phyloP scores from a whole-genome alignment of 2,797 vertebrate genomes.

The Acanthornis magna region DNA sequence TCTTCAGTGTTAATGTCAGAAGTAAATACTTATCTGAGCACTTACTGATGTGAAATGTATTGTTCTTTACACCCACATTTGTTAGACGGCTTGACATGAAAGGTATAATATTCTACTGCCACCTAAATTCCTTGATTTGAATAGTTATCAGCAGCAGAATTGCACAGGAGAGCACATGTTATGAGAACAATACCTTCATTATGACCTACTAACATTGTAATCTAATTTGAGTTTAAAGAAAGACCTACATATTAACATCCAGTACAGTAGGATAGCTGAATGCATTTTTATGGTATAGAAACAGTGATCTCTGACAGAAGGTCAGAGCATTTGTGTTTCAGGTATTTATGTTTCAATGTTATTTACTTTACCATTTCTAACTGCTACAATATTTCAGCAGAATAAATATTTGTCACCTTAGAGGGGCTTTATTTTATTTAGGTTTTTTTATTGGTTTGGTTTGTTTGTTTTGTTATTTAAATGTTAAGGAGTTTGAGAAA shows the following conservation, averaged over 20 bases:
- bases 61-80: neutral
- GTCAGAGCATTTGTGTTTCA: neutral
- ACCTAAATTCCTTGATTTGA: neutral
- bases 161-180: neutral
- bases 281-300: neutral
- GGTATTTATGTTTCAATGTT: neutral
- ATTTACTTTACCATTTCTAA: neutral
- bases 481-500: neutral
- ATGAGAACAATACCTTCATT: constrained; percentile 43
- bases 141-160: constrained; percentile 20
- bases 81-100: neutral
- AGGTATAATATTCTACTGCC: neutral
- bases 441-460: neutral
- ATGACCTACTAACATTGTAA: constrained; percentile 54
- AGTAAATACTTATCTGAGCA: neutral
- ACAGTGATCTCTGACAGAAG: neutral
- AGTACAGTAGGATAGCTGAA: neutral
- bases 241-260: neutral
- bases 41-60: neutral
- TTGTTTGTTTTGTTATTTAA: neutral
- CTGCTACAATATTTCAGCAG: neutral
- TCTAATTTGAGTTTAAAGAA: constrained; percentile 22
- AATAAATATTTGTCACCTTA: neutral
- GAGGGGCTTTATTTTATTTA: neutral
- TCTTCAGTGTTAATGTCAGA: neutral